Evolutionary conservation across 1,140 invertebrate genomes (phyloP), one percentile per base, ranked within the genome.

Genomic region (Aphidius ervi): DNA sequence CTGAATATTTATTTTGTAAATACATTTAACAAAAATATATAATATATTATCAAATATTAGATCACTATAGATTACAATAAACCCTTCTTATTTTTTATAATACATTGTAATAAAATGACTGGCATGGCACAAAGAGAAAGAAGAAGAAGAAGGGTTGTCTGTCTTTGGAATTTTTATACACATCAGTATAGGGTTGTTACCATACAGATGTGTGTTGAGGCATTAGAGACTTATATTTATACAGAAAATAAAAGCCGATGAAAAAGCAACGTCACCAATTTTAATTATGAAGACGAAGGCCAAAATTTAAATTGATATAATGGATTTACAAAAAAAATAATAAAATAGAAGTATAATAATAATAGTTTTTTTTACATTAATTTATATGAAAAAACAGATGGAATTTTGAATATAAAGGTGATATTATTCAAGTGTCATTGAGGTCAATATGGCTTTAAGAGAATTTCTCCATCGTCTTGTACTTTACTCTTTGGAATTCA

Each of bases 231-330:
- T 16, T 16, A 16, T 16, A n/a, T n/a, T n/a, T n/a, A 16, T 16
- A 16, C 16, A 16, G 16, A 16, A 16, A 16, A 16, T 16, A 16
- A 16, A 62, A 57, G 57, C 46, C 52, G 39, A 7, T 10, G 42
- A 43, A 47, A 58, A 58, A 74, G 74, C 75, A 70, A 57, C 77
- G 76, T 78, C 76, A 78, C 74, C 68, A 70, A 71, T 77, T 77
- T 78, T 76, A 78, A 78, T 78, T 78, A 70, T 75, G 52, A 16
- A 40, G 6, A 9, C 52, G 9, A 40, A 76, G 67, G 55, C 59
- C 61, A 40, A 31, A 31, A 31, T 31, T 31, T 31, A 16, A 16
- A 16, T 31, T 31, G 45, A 56, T 54, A 9, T 20, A 57, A 57
- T 7, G 42, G 46, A 62, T 45, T 39, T 23, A 57, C 9, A 16